Base-by-base conservation (phyloP, 2,797 vertebrate species). In the Gobio occitaniae region DNA sequence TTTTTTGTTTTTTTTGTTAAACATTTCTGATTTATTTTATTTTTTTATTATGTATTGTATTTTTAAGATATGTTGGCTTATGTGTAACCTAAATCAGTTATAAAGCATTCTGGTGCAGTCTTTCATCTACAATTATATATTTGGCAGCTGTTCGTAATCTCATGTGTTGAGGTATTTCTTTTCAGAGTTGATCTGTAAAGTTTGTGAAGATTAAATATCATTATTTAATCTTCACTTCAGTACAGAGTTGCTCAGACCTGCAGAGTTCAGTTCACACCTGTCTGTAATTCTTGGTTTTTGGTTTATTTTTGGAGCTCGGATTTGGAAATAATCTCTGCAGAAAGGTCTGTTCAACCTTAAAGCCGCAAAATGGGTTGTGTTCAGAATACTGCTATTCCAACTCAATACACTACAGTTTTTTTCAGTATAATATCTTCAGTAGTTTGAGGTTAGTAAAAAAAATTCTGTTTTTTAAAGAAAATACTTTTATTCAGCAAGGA, bases 71-170 rank as follows among this genome's bases (percentile, higher is more conserved):
- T 91, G 92, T 89, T 89, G 82, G 82, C 90, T 90, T 93, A 90
- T 93, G 92, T 92, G 86, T 93, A 79, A 88, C 92, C 90, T 89
- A 89, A 91, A 91, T 78, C 59, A 76, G 47, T 78, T 76, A 91
- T 89, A 80, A 79, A 82, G 93, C 91, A 91, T 89, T 89, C 93
- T 92, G 92, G 92, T 94, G 92, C 89, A 91, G 90, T 80, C 74
- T 80, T 86, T 85, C 68, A 91, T 92, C 89, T 91, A 89, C 92
- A 91, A 93, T 91, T 92, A 93, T 91, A 92, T 92, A 92, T 93
- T 93, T 94, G 93, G 94, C 94, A 95, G 94, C 94, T 95, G 93
- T 93, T 93, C 92, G 92, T 94, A 94, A 93, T 68, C 41, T 12
- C 21, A 93, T 86, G 89, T 94, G 86, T 94, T 93, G 92, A 91